Evolutionary conservation across 2,797 vertebrate genomes (phyloP), one percentile per base, ranked within the genome.

Genomic region (Gymnoscopelus braueri): DNA sequence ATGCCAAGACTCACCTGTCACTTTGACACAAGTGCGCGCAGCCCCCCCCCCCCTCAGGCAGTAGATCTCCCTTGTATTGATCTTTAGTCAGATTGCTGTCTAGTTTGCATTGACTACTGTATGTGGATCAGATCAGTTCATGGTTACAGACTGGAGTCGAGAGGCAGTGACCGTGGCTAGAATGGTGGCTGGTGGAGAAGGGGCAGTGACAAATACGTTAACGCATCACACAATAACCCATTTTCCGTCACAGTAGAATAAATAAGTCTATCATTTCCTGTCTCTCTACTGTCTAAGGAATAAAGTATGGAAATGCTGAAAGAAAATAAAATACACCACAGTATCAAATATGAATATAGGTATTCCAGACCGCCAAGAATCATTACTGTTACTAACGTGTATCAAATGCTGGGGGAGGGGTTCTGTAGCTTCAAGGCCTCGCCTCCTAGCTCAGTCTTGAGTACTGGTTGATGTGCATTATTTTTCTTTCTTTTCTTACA

Each of bases 41-140:
- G n/a, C n/a, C n/a, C n/a, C n/a, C n/a, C n/a, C n/a, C n/a, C n/a
- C n/a, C n/a, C n/a, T 84, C 69, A n/a, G 80, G 81, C 32, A 24
- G 63, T 32, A 3, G 71, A 66, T 78, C 81, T 87, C 81, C 81
- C 89, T 86, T 81, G 79, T 29, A 29, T 72, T 81, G 90, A 91
- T 88, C 88, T 88, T 71, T 85, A 73, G 79, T 73, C 71, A 78
- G 80, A 77, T 80, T 84, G 83, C 80, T 69, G 75, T 80, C 74
- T 79, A 69, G 75, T 90, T 86, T 85, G 81, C 86, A 79, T 91
- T 89, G 88, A 52, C 78, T 68, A 78, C 47, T 71, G 71, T 47
- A 71, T 19, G 19, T 76, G 71, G 72, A 82, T 80, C 75, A 29
- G 59, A 78, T 60, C 24, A 0, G 63, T 80, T 83, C 76, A 70